These are phyloP conservation scores for Mionectes olivaceus DNA, from an alignment of 2,797 vertebrate genomes.

Conservation along the genomic window DNA sequence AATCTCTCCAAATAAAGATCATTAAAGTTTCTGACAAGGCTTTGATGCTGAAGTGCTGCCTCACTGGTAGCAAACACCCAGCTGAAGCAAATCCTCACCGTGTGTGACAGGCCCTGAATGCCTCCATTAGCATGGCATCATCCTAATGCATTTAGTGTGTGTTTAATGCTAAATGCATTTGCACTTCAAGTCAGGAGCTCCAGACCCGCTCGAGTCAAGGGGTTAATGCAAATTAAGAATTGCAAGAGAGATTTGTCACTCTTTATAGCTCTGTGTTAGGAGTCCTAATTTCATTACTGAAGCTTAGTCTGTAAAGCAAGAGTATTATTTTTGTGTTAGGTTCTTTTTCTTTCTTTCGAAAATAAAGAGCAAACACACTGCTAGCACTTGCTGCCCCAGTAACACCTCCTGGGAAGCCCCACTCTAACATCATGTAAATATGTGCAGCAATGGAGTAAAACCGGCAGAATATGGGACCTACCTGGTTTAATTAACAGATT, in stretches of 20 bases:
- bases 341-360: neutral
- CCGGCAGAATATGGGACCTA: neutral
- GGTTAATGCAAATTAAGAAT: conserved; percentile 68
- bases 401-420: neutral
- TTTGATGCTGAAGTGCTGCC: neutral
- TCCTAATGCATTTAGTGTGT: conserved; percentile 43
- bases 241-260: conserved; percentile 57
- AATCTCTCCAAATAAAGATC: conserved; percentile 13
- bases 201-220: conserved; percentile 44
- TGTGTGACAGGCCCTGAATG: conserved; percentile 47
- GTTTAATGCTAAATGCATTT: conserved; percentile 70
- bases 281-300: conserved; percentile 59
- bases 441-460: neutral
- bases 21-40: conserved; percentile 19
- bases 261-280: conserved; percentile 48
- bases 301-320: neutral
- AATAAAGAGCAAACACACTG: neutral
- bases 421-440: neutral
- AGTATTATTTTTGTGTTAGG: conserved; percentile 50
- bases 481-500: neutral
- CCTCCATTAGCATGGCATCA: conserved; percentile 53
- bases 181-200: conserved; percentile 65
- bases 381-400: neutral
- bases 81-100: conserved; percentile 31
- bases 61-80: conserved; percentile 18